Percentiles rank a stretch among this genome's conserved stretches.
phyloP scores from a whole-genome alignment of 2,888 invertebrate genomes.

The Eurytoma californica region DNA sequence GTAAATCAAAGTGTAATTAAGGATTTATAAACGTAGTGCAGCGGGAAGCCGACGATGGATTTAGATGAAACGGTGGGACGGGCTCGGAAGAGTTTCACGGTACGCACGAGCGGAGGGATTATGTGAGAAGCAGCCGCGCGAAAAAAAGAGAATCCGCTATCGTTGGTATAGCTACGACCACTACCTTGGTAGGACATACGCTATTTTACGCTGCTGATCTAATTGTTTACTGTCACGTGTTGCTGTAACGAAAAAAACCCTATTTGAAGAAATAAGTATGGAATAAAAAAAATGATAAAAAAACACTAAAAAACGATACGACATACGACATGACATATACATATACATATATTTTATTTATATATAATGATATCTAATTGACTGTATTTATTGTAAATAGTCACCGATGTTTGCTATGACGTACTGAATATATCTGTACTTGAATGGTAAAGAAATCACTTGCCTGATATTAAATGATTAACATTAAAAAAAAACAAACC shows the following conservation, averaged over 20 bases:
- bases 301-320: conserved; percentile 67
- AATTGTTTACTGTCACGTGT: conserved; percentile 74
- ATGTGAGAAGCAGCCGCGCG: no score
- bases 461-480: conserved; percentile 63
- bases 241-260: conserved; percentile 66
- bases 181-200: conserved; percentile 71
- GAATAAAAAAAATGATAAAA: conserved; percentile 44
- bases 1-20: conserved; percentile 57
- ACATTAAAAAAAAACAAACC: conserved; percentile 27
- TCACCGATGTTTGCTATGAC: conserved; percentile 73
- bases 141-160: conserved; percentile 56
- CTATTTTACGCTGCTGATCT: conserved; percentile 73
- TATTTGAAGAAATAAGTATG: conserved; percentile 33
- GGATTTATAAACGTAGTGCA: conserved; percentile 42
- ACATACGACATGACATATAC: conserved; percentile 58
- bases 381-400: conserved; percentile 75
- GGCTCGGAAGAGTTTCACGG: no score
- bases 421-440: conserved; percentile 73
- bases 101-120: no score
- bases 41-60: not conserved
- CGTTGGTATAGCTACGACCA: conserved; percentile 70
- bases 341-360: conserved; percentile 70
- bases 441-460: conserved; percentile 66
- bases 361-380: conserved; percentile 69
- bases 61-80: no score